Percentiles rank a stretch among this genome's conserved stretches.
phyloP scores from a whole-genome alignment of 2,113 vertebrate genomes.

The Entosphenus tridentatus region DNA sequence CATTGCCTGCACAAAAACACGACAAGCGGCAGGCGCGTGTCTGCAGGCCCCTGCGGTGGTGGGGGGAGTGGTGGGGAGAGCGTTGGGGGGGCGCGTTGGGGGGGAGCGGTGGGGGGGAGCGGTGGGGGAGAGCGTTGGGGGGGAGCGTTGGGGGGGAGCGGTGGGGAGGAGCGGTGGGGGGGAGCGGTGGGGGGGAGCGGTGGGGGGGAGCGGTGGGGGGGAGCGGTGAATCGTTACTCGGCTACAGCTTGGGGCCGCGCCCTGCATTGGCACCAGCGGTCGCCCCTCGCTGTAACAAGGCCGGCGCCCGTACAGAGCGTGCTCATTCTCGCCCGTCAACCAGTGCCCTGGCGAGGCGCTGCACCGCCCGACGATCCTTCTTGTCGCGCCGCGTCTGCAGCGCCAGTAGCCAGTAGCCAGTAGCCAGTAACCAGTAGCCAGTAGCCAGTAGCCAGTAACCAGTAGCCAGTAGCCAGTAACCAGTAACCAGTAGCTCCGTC shows the following conservation, averaged over 20 bases:
- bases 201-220: background rate
- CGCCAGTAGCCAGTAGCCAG: too few species aligned
- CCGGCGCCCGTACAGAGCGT: too few species aligned
- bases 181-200: background rate
- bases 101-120: background rate
- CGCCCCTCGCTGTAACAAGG: too few species aligned
- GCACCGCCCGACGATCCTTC: too few species aligned
- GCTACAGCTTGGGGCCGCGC: background rate
- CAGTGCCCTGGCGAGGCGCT: too few species aligned
- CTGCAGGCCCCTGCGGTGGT: background rate
- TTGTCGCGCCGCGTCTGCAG: too few species aligned
- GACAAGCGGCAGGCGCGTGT: background rate
- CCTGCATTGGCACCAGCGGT: background rate
- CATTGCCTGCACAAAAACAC: background rate
- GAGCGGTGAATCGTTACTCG: background rate
- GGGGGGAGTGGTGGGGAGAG: background rate
- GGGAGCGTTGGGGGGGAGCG: background rate
- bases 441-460: too few species aligned
- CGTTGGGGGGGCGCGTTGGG: background rate
- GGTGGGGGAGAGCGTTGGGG: background rate
- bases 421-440: too few species aligned
- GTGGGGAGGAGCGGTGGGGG: background rate
- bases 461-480: too few species aligned
- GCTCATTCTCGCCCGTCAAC: too few species aligned
- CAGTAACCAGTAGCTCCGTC: too few species aligned